Base-by-base conservation (phyloP, 1,140 invertebrate species). In the Drosophila mauritiana region DNA sequence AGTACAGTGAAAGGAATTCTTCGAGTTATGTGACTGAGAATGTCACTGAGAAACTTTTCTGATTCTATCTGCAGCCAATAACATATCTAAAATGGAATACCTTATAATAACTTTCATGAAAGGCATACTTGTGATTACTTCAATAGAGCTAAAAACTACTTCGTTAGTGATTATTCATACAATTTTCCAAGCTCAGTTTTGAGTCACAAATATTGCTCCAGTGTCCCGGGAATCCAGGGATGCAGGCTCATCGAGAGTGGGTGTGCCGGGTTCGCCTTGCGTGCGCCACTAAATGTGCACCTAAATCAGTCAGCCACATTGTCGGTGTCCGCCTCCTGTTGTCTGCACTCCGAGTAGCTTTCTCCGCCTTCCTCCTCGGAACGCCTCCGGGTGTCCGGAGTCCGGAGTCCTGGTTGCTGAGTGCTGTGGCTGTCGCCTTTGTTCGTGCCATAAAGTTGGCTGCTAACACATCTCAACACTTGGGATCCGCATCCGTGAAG, bases 291-390 rank as follows among this genome's bases (percentile, higher is more conserved):
- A 70, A 70, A 70, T 70, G 67, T 70, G 67, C 67, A 70, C 67
- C 69, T 70, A 70, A 70, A 70, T 70, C 67, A 70, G 67, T 69
- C 67, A 70, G 67, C 67, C 67, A 70, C 67, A 70, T 70, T 56
- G 67, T 70, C 63, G 63, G 67, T 46, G 63, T 70, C 67, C 67
- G 67, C 67, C 67, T 69, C 67, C 67, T 70, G 67, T 69, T 69
- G 67, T 69, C 67, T 69, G 63, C 42, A 52, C 67, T 45, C 15
- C 67, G 63, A 68, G 63, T 52, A 52, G 59, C 64, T 64, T 64
- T 43, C 64, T 68, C 59, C 57, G 42, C 43, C 40, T 56, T 48
- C 6, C 67, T 46, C 51, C 42, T 17, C 3, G 65, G n/a, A 25
- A 69, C 63, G 63, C 67, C 67, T 53, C 36, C 63, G 63, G 65